Percentiles rank a stretch among this genome's conserved stretches.
Conservation (phyloP, 2,888 invertebrate genomes). For the Dasysyrphus albostriatus region DNA sequence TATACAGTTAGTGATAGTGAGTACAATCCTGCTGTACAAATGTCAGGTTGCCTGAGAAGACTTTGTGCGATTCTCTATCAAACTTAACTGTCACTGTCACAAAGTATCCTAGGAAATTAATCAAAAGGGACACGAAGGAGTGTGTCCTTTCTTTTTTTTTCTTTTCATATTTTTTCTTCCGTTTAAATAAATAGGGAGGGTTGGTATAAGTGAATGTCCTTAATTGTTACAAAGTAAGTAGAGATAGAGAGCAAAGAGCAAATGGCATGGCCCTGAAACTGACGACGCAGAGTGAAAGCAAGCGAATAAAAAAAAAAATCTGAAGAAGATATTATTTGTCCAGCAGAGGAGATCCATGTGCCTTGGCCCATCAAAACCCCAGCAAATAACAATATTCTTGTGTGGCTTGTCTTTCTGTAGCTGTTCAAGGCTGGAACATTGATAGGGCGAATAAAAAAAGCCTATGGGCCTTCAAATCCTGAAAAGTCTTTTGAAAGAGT, state of each 20-base stretch:
- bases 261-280: slow-evolving; percentile 19
- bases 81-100: slow-evolving; percentile 60
- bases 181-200: slow-evolving; percentile 25
- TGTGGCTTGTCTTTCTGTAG: background rate
- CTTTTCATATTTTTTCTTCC: too few relatives aligned
- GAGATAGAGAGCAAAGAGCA: slow-evolving; percentile 24
- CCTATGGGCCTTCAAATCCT: too few relatives aligned
- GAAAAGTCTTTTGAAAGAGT: too few relatives aligned
- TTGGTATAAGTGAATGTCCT: slow-evolving; percentile 62
- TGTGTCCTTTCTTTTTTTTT: too few relatives aligned
- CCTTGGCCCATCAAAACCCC: background rate
- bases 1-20: background rate
- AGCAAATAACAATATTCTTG: slow-evolving; percentile 15
- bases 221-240: slow-evolving; percentile 69
- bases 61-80: slow-evolving; percentile 18
- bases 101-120: slow-evolving; percentile 59
- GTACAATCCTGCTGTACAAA: too few relatives aligned
- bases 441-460: background rate
- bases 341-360: background rate
- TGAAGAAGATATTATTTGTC: slow-evolving; percentile 26
- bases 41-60: slow-evolving; percentile 48
- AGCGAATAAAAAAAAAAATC: background rate
- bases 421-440: background rate
- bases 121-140: slow-evolving; percentile 50
- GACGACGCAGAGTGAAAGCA: slow-evolving; percentile 1